phyloP scores from a whole-genome alignment of 2,888 invertebrate species.

The Agriopis leucophaearia region DNA sequence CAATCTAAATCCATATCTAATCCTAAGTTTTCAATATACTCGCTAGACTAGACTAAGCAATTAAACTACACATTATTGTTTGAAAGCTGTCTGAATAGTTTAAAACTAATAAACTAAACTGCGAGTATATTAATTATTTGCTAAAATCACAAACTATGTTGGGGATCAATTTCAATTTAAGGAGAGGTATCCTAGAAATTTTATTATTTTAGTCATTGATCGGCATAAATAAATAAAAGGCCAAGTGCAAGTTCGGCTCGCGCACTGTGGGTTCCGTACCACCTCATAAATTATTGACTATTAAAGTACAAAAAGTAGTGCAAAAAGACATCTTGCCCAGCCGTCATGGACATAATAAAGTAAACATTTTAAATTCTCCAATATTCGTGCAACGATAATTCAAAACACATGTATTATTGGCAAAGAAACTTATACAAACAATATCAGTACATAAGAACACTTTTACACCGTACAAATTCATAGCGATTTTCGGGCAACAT shows the following conservation, averaged over 20 bases:
- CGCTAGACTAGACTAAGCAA: conserved; percentile 3
- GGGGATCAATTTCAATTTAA: not conserved
- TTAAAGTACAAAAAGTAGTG: too few relatives aligned
- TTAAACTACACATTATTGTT: not conserved
- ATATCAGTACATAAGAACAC: conserved; percentile 13
- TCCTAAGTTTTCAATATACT: conserved; percentile 2
- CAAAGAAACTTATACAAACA: not conserved
- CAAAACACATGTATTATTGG: not conserved
- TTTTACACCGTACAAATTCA: conserved; percentile 43
- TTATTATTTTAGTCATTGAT: too few relatives aligned
- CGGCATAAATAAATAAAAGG: too few relatives aligned
- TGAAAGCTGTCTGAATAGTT: conserved; percentile 25
- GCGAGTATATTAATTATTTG: not conserved
- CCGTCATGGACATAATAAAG: too few relatives aligned
- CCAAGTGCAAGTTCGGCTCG: too few relatives aligned
- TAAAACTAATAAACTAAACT: conserved; percentile 4
- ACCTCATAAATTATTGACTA: too few relatives aligned
- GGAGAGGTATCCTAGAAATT: too few relatives aligned
- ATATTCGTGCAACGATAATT: not conserved
- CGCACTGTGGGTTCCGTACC: too few relatives aligned
- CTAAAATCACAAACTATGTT: conserved; percentile 1
- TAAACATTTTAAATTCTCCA: not conserved
- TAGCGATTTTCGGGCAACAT: conserved; percentile 41
- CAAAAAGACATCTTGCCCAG: too few relatives aligned
- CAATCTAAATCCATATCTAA: not conserved